These are phyloP conservation scores for Coremacera marginata DNA, from an alignment of 2,888 invertebrate genomes.

Conservation along the genomic window DNA sequence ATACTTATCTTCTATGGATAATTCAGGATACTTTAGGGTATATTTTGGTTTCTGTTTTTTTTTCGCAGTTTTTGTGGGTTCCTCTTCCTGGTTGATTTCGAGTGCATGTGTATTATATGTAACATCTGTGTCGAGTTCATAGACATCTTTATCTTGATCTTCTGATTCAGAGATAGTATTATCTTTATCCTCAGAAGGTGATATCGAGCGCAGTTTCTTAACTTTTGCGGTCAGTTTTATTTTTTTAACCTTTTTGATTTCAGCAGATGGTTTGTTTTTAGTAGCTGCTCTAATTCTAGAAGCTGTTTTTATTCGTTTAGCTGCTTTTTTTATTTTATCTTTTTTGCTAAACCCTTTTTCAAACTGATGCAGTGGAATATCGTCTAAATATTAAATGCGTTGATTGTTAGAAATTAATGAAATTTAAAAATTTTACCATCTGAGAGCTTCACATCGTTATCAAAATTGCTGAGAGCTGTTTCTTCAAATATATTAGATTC, in stretches of 20 bases:
- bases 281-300: too few relatives aligned
- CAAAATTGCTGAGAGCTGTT: too few relatives aligned
- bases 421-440: background rate
- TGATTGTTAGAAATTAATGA: background rate
- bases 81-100: background rate
- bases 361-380: conserved; percentile 43
- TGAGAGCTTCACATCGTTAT: background rate
- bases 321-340: conserved; percentile 15
- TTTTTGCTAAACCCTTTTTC: conserved; percentile 28
- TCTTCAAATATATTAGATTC: too few relatives aligned
- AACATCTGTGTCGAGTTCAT: background rate
- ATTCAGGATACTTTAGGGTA: background rate
- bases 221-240: background rate
- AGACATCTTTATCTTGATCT: background rate
- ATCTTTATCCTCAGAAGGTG: background rate
- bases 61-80: background rate
- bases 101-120: background rate
- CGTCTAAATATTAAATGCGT: conserved; percentile 23
- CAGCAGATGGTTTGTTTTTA: background rate
- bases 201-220: too few relatives aligned
- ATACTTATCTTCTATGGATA: conserved; percentile 19
- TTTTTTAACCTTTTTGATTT: background rate
- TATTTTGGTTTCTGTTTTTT: background rate
- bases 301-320: background rate
- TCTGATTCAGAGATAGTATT: background rate